These are phyloP conservation scores for Lasioglossum oenotherae DNA, from an alignment of 2,888 invertebrate genomes.

Conservation along the genomic window DNA sequence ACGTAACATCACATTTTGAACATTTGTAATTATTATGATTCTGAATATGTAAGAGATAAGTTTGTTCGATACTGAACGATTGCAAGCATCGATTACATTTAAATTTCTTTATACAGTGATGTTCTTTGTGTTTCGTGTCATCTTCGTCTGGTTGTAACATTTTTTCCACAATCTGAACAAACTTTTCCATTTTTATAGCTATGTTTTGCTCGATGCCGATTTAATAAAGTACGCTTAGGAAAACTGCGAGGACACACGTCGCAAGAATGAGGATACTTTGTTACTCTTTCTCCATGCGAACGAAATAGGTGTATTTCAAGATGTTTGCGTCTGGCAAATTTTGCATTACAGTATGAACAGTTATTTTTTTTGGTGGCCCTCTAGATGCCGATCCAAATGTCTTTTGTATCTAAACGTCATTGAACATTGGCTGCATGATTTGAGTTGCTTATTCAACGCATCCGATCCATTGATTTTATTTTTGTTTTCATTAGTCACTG, in stretches of 20 bases:
- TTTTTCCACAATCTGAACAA: constrained; percentile 79
- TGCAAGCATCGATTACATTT: constrained; percentile 78
- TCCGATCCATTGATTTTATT: constrained; percentile 25
- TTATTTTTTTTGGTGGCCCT: constrained; percentile 81
- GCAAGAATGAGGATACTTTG: constrained; percentile 71
- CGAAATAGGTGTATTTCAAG: constrained; percentile 79
- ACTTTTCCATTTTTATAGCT: constrained; percentile 77
- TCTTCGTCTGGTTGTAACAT: constrained; percentile 73
- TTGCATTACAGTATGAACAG: constrained; percentile 79
- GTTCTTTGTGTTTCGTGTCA: constrained; percentile 74
- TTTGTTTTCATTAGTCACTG: constrained; percentile 7
- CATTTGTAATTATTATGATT: constrained; percentile 81
- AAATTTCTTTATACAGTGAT: constrained; percentile 77
- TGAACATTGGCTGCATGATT: constrained; percentile 73
- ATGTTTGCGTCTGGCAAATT: constrained; percentile 79
- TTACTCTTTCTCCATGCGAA: constrained; percentile 75
- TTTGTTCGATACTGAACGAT: constrained; percentile 79
- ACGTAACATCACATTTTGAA: constrained; percentile 78
- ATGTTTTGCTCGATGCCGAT: constrained; percentile 78
- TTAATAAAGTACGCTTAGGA: constrained; percentile 73
- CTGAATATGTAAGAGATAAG: constrained; percentile 79
- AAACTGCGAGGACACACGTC: constrained; percentile 73
- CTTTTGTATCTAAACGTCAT: constrained; percentile 80
- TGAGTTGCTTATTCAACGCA: constrained; percentile 50
- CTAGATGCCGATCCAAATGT: constrained; percentile 79